Base-by-base conservation (phyloP, 2,888 invertebrate genomes). In the Aleiodes testaceus region DNA sequence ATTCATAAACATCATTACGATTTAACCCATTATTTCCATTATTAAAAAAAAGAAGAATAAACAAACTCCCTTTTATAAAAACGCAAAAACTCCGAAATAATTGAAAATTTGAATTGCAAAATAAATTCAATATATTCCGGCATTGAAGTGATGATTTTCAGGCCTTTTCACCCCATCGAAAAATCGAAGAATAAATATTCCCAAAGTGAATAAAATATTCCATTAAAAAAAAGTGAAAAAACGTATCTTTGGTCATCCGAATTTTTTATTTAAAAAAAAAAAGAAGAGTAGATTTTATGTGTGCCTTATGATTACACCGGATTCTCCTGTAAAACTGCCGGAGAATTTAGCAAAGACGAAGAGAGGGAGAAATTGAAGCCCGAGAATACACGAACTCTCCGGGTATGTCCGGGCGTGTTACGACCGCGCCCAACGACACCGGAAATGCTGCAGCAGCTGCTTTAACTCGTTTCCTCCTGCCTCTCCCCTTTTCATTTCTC, bases 301-400 rank as follows among this genome's bases (percentile, higher is more conserved):
- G 78, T 75, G 75, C 79, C 82, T 85, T 85, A 86, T 85, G 83
- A 84, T 85, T 85, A 84, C 81, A 79, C 81, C 80, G 82, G 81
- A 85, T 85, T 84, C 80, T 82, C 82, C 82, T 66, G 67, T 2
- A 45, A 63, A 45, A 45, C 45, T 52, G n/a, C n/a, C n/a, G n/a
- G n/a, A n/a, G n/a, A n/a, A n/a, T n/a, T n/a, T n/a, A 22, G 69
- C 16, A 12, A 55, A 20, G 69, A 18, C 52, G 2, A 18, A 18
- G 53, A 12, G 12, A 53, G 55, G 44, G 45, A 18, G 52, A 42
- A 44, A 45, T 18, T 22, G 26, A 18, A 55, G 22, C 12, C 66
- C 50, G 66, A 22, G 47, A 45, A 66, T 22, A 50, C 52, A 53
- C 71, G 44, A 30, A 59, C 36, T 59, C 59, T 16, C 61, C 50